Base-by-base conservation (phyloP, 2,888 invertebrate genomes). In the Euproctis similis region DNA sequence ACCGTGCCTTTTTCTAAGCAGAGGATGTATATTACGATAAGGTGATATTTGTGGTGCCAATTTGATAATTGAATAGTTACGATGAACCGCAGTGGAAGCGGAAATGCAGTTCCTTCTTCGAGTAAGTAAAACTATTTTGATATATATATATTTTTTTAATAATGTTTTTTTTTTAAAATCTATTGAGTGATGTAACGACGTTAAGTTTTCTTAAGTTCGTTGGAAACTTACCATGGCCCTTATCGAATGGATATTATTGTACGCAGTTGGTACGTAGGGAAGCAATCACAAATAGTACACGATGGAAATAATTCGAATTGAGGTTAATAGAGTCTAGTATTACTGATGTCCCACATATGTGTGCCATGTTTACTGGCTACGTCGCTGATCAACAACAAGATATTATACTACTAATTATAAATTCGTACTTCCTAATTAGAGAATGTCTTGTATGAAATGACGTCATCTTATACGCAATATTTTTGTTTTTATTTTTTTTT, bases 71-170 rank as follows among this genome's bases (percentile, higher is more conserved):
- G n/a, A n/a, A n/a, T 61, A 66, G 58, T 69, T 77, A 82, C 71
- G 68, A 84, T 84, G 84, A 82, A 74, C 73, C 81, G 73, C 69
- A 77, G 75, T 71, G 76, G 75, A 75, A 77, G 72, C 78, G 82
- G 82, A 81, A 80, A 75, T 82, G 80, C 80, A 84, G 78, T 78
- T 80, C 78, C 81, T 71, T 76, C 80, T 78, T 76, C 72, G 54
- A 80, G 82, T 84, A 67, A 84, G 82, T 81, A 51, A 57, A 58
- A 54, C 54, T 53, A 46, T 42, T 46, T 51, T 49, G 45, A 28
- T 34, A 42, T 33, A 30, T 26, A 30, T 34, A 39, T 36, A 36
- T 29, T 36, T 7, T 31, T 41, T 28, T 35, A 26, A 19, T 37
- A 36, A 28, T 36, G 25, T 31, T 44, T 32, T 36, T 12, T 4